Conservation (phyloP, 2,113 vertebrate species). For the Chaenocephalus aceratus region DNA sequence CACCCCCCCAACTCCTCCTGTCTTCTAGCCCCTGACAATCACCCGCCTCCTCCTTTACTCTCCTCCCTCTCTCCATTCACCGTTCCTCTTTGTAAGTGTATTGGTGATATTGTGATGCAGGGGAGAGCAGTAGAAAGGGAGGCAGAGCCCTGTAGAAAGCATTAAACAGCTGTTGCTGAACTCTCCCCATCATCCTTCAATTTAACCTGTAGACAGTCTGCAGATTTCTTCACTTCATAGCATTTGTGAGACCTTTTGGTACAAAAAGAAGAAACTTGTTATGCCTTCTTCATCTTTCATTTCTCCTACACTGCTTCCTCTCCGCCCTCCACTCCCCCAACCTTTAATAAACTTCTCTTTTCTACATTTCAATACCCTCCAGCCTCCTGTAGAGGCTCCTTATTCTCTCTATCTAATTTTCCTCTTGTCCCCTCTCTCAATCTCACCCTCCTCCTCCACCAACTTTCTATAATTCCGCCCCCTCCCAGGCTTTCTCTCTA, state of each 20-base stretch:
- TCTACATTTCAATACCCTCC: conserved; percentile 49
- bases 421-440: conserved; percentile 33
- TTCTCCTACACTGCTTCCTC: conserved; percentile 11
- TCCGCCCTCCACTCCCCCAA: not conserved
- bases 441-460: conserved; percentile 43
- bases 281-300: conserved; percentile 1
- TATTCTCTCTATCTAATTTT: conserved; percentile 62
- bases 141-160: conserved; percentile 17
- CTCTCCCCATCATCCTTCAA: not conserved
- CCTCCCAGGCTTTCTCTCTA: conserved; percentile 50
- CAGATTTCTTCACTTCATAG: conserved; percentile 2
- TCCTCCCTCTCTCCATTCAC: conserved; percentile 49
- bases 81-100: conserved; percentile 48
- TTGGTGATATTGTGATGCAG: conserved; percentile 66
- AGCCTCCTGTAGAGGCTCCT: conserved; percentile 61
- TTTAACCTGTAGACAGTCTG: not conserved
- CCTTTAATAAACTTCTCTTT: conserved; percentile 41
- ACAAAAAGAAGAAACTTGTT: not conserved
- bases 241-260: not conserved
- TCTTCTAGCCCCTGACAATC: conserved; percentile 22
- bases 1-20: conserved; percentile 26
- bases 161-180: conserved; percentile 54
- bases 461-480: conserved; percentile 52
- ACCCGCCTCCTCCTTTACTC: conserved; percentile 1
- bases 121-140: conserved; percentile 36